Evolutionary conservation across 2,797 vertebrate genomes (phyloP).

Genomic region (Acrocephalus scirpaceus): DNA sequence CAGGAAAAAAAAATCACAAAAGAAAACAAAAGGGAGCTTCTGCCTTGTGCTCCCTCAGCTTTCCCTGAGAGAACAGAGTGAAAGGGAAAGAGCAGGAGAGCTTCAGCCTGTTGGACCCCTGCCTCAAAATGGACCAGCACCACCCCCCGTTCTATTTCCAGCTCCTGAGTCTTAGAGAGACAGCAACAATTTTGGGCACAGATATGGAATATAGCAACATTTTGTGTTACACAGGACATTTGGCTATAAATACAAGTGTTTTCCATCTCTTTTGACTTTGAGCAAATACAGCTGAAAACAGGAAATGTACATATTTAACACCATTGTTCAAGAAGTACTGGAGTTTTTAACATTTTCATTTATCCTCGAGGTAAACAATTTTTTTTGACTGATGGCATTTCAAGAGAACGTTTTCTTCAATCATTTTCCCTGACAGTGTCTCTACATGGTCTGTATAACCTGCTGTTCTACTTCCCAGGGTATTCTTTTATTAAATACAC

Average conservation of each 20-base stretch:
- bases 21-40: not conserved
- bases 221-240: not conserved
- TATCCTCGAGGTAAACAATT: not conserved
- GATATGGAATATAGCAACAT: not conserved
- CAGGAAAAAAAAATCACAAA: not conserved
- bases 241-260: not conserved
- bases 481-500: not conserved
- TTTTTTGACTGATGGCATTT: not conserved
- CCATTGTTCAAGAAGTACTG: not conserved
- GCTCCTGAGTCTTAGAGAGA: not conserved
- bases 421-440: not conserved
- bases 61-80: not conserved
- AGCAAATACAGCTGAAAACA: not conserved
- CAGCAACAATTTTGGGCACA: not conserved
- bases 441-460: not conserved
- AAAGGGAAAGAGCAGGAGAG: not conserved
- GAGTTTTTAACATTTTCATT: not conserved
- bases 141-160: fast-evolving
- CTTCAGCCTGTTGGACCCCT: fast-evolving
- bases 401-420: not conserved
- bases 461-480: not conserved
- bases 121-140: too few species aligned
- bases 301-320: not conserved
- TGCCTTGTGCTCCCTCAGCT: not conserved
- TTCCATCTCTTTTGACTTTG: not conserved